Evolutionary conservation across 2,888 invertebrate genomes (phyloP), one percentile per base, ranked within the genome.

Genomic region (Andrena bicolor): DNA sequence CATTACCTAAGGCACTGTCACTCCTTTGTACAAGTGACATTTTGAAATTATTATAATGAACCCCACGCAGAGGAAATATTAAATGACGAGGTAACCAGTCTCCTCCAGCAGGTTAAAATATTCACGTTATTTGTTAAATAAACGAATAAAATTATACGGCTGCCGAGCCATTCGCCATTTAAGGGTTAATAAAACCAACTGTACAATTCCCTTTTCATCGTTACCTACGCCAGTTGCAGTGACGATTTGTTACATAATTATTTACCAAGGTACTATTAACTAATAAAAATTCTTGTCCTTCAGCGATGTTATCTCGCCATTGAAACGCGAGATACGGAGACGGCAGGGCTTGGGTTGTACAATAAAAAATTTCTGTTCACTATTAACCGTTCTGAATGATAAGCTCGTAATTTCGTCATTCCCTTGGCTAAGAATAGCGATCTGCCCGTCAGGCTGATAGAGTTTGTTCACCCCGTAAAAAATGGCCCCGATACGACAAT

Each of bases 391-490:
- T 35, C 10, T 1, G 13, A n/a, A 26, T 16, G 65, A 61, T 77
- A 51, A 32, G 5, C 13, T 28, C 7, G 10, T 6, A 61, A 77
- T 75, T 66, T 66, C 66, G 41, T 65, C 20, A 74, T 30, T n/a
- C 4, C 6, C 8, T 10, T 2, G 8, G 75, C 28, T n/a, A 53
- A 66, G 20, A 75, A 75, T 66, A 74, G 8, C 13, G 30, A 23
- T 2, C 5, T 16, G 10, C 26, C 1, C 13, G 20, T 2, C 30
- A 35, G 32, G 13, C 10, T 23, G 32, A 2, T 28, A 26, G 23
- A 70, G 81, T 79, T 79, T 49, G 65, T 74, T 79, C 48, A 74
- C 58, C 73, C 60, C 48, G 20, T 20, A 30, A 79, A 64, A 64
- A 79, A 66, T 72, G 63, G 13, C 49, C n/a, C 8, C 41, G 79